Evolutionary conservation across 2,888 invertebrate species (phyloP), one percentile per base, ranked within the genome.

Genomic region (Cheilosia grossa): DNA sequence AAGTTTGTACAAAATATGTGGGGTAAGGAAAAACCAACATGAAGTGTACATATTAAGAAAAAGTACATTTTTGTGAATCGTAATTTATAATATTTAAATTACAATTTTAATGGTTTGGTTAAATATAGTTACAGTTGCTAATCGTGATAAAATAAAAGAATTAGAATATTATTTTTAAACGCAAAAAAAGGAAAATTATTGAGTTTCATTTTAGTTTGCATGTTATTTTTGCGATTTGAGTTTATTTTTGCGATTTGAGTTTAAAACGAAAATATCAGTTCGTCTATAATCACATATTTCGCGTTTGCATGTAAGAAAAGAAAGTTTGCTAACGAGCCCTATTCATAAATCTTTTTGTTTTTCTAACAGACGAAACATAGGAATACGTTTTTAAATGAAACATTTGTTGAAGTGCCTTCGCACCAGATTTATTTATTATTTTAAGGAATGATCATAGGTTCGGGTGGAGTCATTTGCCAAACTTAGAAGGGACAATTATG

Each of bases 21-120:
- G 61, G 61, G 53, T 86, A 88, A 87, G 81, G 81, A 87, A 88
- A 88, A 87, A 82, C 87, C 86, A 88, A 86, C 86, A 81, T 87
- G 86, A 87, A 87, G 86, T 87, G 82, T 87, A 59, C 24, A 42
- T 42, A 81, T 86, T 77, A 82, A 82, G 67, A 77, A 72, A 70
- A 37, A 66, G 73, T 82, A 81, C 59, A 73, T 82, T 86, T 86
- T 82, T 78, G 64, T 56, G 69, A 66, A 59, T 77, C 80, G 64
- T 67, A 69, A 53, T 54, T 87, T 74, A 27, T 27, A 27, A 27
- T 69, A 24, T 30, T 33, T 51, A 33, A 21, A 54, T 80, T 66
- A 17, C 33, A 66, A 72, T 67, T 61, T 66, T n/a, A 58, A 70
- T 58, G 61, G 56, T 56, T 85, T 67, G 67, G 66, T 63, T 85